Conservation (phyloP, 1,140 invertebrate genomes). For the Pogonomyrmex californicus region DNA sequence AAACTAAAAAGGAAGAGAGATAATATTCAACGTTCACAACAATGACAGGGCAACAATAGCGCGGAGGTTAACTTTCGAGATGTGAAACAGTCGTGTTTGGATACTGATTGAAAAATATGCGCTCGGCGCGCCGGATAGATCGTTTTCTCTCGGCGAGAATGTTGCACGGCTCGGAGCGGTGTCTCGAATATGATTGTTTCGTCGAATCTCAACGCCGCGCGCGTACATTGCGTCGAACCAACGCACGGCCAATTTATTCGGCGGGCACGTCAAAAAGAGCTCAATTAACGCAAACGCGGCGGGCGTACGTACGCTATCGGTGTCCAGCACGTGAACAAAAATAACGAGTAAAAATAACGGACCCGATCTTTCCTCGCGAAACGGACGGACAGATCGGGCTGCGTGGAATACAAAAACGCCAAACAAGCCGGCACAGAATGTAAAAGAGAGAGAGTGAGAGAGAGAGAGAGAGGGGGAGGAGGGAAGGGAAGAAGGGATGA, state of each 20-base stretch:
- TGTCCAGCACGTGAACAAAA: conserved; percentile 44
- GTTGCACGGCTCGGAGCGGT: background rate
- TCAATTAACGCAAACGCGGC: conserved; percentile 58
- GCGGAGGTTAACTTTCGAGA: background rate
- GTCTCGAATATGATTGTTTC: conserved; percentile 58
- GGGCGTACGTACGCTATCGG: conserved; percentile 35
- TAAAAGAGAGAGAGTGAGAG: background rate
- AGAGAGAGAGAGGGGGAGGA: background rate
- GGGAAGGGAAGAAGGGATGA: background rate
- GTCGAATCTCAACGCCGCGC: conserved; percentile 48
- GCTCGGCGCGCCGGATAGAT: conserved; percentile 10
- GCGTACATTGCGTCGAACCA: conserved; percentile 14
- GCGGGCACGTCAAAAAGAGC: conserved; percentile 58
- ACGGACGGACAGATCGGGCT: conserved; percentile 17
- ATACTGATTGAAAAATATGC: conserved; percentile 28
- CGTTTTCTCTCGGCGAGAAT: conserved; percentile 18
- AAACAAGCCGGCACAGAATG: conserved; percentile 19
- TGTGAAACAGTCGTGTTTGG: conserved; percentile 2
- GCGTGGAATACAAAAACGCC: conserved; percentile 43
- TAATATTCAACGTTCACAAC: background rate
- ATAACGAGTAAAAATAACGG: conserved; percentile 48
- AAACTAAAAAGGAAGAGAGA: background rate
- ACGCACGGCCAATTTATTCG: conserved; percentile 54
- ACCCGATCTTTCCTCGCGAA: conserved; percentile 39
- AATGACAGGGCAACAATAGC: background rate